A percentile compares a stretch with the other conserved stretches of the same genome.
These are phyloP conservation scores for Aethes cnicana DNA, from an alignment of 2,888 invertebrate species.

Conservation along the genomic window DNA sequence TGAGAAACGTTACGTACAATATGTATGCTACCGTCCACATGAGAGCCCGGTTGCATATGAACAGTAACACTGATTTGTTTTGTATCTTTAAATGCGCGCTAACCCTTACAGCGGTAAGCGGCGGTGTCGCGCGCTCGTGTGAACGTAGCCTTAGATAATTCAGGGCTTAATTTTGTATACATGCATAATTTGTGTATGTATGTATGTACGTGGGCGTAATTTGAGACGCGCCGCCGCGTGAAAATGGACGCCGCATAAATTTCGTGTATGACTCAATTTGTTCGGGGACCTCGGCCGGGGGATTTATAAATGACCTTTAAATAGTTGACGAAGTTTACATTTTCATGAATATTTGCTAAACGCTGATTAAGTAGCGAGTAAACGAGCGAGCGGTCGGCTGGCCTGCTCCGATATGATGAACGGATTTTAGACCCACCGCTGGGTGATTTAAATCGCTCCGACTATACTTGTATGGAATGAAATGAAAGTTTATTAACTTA, in stretches of 20 bases:
- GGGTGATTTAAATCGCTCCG: too few relatives aligned
- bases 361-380: neutral
- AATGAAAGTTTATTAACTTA: too few relatives aligned
- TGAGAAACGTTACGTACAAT: too few relatives aligned
- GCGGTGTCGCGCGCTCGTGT: too few relatives aligned
- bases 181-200: neutral
- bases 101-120: too few relatives aligned
- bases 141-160: neutral
- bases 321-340: conserved; percentile 2
- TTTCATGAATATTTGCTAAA: conserved; percentile 4
- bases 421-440: too few relatives aligned
- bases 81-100: too few relatives aligned
- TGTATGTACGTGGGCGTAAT: neutral
- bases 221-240: conserved; percentile 10
- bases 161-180: neutral
- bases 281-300: neutral
- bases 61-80: too few relatives aligned
- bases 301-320: conserved; percentile 5
- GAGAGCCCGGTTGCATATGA: too few relatives aligned
- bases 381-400: neutral
- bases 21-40: too few relatives aligned
- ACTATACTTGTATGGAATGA: too few relatives aligned
- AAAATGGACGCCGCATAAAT: conserved; percentile 15
- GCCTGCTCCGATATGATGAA: too few relatives aligned
- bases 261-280: conserved; percentile 11